Base-by-base conservation (phyloP, 2,888 invertebrate species). In the Metacarcinus magister region DNA sequence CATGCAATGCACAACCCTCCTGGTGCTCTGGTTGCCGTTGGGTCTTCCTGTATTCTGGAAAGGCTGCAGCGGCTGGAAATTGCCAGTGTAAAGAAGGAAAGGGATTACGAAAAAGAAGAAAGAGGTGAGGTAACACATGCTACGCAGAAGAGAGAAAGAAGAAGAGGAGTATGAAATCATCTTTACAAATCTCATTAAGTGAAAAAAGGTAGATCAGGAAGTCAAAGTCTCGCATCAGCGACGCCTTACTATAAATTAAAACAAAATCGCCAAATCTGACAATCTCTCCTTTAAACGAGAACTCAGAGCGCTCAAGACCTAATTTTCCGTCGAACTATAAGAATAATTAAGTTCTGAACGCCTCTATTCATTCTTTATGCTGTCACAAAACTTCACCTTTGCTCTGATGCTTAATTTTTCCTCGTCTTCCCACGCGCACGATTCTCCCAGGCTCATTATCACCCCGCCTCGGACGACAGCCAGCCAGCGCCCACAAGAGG, bases 371-470 rank as follows among this genome's bases (percentile, higher is more conserved):
- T 82, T 82, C 75, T n/a, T 82, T 82, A n/a, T 28, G 75, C 28
- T 28, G n/a, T 82, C 75, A 82, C 75, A 82, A 82, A 82, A n/a
- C 75, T 82, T 82, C 75, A 82, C 75, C 32, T 82, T 1, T 10
- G 75, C 28, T 28, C n/a, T 28, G 75, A 82, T 28, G 75, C 75
- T n/a, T 82, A 5, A 82, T 82, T 82, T 82, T 82, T 82, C 75
- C 75, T 82, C 75, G 75, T 82, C 75, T 28, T 82, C 75, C 75
- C 75, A 82, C 75, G 28, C 75, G 75, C 75, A 82, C 75, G 23
- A n/a, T 28, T 82, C 75, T 28, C 28, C 10, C 28, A 10, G n/a
- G 28, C 75, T 82, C 75, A 82, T 82, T 82, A 82, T 32, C 75
- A 82, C 75, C 75, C 16, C n/a, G 75, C 75, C 75, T 75, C 28